Conservation (phyloP, 1,140 invertebrate genomes). For the Rhopalosiphum padi region DNA sequence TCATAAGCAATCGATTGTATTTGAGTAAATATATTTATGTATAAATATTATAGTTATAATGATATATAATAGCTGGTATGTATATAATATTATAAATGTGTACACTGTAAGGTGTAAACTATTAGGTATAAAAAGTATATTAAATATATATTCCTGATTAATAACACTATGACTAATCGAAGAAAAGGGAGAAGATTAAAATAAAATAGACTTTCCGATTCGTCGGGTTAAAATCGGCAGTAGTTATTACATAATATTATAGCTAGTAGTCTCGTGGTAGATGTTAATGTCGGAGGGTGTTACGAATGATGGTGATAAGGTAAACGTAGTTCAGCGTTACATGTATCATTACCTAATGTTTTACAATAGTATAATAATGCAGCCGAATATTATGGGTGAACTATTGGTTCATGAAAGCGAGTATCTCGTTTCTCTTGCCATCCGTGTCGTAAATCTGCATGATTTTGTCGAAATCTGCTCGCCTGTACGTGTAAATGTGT, state of each 20-base stretch:
- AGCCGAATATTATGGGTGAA: neutral
- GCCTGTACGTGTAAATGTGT: slow-evolving; percentile 22
- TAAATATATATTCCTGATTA: neutral
- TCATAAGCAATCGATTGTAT: neutral
- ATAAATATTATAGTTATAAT: neutral
- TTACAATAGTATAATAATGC: neutral
- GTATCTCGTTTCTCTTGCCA: neutral
- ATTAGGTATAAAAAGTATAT: neutral
- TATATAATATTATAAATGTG: neutral
- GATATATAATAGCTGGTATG: too few relatives aligned
- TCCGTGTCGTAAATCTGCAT: slow-evolving; percentile 14
- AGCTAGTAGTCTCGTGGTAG: neutral
- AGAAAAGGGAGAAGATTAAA: neutral
- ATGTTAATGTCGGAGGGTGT: neutral
- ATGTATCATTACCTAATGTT: neutral
- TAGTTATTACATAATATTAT: neutral
- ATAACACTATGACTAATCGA: neutral
- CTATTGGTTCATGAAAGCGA: neutral
- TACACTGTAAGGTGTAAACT: neutral
- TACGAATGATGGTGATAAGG: neutral
- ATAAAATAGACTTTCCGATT: neutral
- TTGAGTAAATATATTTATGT: neutral
- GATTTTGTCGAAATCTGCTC: neutral
- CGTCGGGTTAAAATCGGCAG: neutral
- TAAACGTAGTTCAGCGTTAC: neutral